Evolutionary conservation across 1,140 invertebrate genomes (phyloP), one percentile per base, ranked within the genome.

Genomic region (Chionoecetes opilio): DNA sequence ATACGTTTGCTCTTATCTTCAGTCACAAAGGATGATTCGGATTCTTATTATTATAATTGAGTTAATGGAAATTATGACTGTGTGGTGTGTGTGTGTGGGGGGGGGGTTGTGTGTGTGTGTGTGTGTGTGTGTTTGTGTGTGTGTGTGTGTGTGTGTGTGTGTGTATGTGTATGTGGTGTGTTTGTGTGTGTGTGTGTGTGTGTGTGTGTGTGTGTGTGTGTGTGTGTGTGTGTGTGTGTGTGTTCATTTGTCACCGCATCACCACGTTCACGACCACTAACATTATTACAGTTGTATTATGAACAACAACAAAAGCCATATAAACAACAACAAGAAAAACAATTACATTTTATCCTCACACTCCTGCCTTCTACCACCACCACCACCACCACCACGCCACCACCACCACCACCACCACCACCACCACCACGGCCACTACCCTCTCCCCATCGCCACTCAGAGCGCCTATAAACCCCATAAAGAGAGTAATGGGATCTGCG

Each of bases 381-480:
- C 82, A 85, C 82, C 90, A 35, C 90, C 92, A 87, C 92, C 84
- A 89, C 29, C 85, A 1, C 86, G 0, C 21, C 92, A 31, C 29
- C 82, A 9, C 35, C 82, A 8, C 82, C 82, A n/a, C 84, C 38
- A 38, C 21, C 84, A 46, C 53, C 46, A 31, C 31, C 31, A 37
- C 82, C 91, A 85, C 75, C 82, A 85, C 82, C 90, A 35, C 90
- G 85, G 53, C 92, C 84, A 89, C 29, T 46, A 1, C 86, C 34
- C 82, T 82, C 46, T 14, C 93, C 41, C 85, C 82, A 29, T 17
- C 32, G 31, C 32, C 92, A 14, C 41, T 21, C 37, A 53, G 32
- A 38, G 38, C 84, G 92, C 84, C 84, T 93, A 93, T 63, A 63
- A 88, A 87, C 38, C 85, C 92, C 92, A 86, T 88, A 63, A 93